phyloP scores from a whole-genome alignment of 2,797 vertebrate genomes.

The Helicolenus hilgendorfi region DNA sequence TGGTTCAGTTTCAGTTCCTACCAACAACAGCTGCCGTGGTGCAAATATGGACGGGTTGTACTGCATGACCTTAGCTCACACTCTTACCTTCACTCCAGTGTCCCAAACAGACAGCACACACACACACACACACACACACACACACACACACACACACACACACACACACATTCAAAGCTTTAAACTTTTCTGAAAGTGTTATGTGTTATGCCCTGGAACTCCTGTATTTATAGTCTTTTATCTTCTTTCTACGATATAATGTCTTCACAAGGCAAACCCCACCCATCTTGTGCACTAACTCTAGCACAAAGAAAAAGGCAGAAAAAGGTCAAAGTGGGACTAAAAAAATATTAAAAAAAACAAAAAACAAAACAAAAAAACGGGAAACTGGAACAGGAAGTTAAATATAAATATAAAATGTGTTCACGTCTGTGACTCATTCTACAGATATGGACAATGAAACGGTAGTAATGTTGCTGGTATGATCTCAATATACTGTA shows the following conservation, averaged over 20 bases:
- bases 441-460: background rate
- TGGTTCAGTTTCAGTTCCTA: conserved; percentile 23
- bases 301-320: too few species aligned
- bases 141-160: background rate
- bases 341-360: too few species aligned
- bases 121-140: background rate
- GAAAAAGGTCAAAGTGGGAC: too few species aligned
- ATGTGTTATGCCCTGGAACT: background rate
- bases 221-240: too few species aligned
- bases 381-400: background rate
- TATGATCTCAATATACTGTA: background rate
- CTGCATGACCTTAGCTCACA: background rate
- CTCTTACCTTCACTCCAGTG: background rate
- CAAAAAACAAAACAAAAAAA: too few species aligned
- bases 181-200: background rate
- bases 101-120: background rate
- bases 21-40: conserved; percentile 16
- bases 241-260: too few species aligned
- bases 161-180: background rate
- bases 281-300: too few species aligned
- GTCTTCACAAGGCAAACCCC: too few species aligned
- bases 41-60: background rate
- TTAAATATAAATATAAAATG: background rate
- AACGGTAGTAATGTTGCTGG: background rate
- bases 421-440: background rate